Conservation (phyloP, 1,140 invertebrate species). For the Lamellibrachia luymesi region DNA sequence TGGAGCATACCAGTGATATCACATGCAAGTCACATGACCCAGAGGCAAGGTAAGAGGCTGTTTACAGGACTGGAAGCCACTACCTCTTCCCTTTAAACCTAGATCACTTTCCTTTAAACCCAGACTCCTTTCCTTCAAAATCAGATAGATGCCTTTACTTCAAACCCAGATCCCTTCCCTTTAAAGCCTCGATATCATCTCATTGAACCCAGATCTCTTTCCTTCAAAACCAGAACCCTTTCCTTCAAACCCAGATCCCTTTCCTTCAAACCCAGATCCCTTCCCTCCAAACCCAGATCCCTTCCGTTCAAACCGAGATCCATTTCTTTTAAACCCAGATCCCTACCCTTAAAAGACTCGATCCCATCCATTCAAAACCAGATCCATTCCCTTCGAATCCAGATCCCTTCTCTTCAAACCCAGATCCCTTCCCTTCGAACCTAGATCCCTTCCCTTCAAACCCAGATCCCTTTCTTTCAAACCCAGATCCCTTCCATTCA, state of each 20-base stretch:
- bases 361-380: too few species aligned
- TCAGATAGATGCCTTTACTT: too few species aligned
- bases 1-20: background rate
- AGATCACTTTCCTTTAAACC: too few species aligned
- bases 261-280: background rate
- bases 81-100: too few species aligned
- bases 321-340: background rate
- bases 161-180: background rate
- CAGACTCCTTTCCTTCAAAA: too few species aligned
- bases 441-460: background rate
- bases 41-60: background rate
- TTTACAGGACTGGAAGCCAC: background rate
- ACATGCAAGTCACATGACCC: background rate
- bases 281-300: background rate
- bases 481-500: background rate
- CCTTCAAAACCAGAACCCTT: background rate
- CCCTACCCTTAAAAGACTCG: too few species aligned
- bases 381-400: too few species aligned
- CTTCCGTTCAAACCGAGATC: background rate
- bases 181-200: background rate
- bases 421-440: background rate
- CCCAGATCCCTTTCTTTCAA: background rate
- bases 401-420: too few species aligned
- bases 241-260: background rate
- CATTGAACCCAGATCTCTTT: background rate